phyloP scores from a whole-genome alignment of 2,797 vertebrate genomes.

The Pangasius krempfi region DNA sequence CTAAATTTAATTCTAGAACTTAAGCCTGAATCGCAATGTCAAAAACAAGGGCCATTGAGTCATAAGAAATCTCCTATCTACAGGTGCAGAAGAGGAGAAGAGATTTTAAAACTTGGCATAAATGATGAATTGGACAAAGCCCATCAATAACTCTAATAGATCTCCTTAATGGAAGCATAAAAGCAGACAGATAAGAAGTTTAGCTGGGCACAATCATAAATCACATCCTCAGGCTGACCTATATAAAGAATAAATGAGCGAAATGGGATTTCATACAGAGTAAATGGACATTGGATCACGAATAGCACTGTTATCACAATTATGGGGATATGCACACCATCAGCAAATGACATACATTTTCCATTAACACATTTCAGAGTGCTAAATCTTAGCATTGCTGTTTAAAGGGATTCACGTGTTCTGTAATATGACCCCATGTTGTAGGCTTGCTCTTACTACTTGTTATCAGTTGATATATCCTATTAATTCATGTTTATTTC shows the following conservation, averaged over 20 bases:
- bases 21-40: not conserved
- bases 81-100: slow-evolving; percentile 43
- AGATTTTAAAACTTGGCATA: slow-evolving; percentile 69
- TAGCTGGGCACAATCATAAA: slow-evolving; percentile 71
- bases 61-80: slow-evolving; percentile 13
- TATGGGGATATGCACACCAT: slow-evolving; percentile 57
- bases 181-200: slow-evolving; percentile 77
- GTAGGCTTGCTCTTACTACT: not conserved
- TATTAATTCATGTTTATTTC: slow-evolving; percentile 4
- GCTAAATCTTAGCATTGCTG: slow-evolving; percentile 42
- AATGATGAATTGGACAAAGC: slow-evolving; percentile 74
- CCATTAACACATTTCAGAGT: slow-evolving; percentile 42
- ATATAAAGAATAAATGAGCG: slow-evolving; percentile 68
- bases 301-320: slow-evolving; percentile 67
- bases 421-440: slow-evolving; percentile 40
- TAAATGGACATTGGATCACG: slow-evolving; percentile 58
- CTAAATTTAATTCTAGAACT: not conserved
- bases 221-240: slow-evolving; percentile 73
- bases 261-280: slow-evolving; percentile 69
- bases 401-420: slow-evolving; percentile 25
- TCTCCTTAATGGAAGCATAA: slow-evolving; percentile 76
- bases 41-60: not conserved
- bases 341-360: slow-evolving; percentile 62
- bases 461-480: not conserved
- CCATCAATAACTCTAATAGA: slow-evolving; percentile 77